Evolutionary conservation across 1,140 invertebrate genomes (phyloP), one percentile per base, ranked within the genome.

Genomic region (Hyles vespertilio): DNA sequence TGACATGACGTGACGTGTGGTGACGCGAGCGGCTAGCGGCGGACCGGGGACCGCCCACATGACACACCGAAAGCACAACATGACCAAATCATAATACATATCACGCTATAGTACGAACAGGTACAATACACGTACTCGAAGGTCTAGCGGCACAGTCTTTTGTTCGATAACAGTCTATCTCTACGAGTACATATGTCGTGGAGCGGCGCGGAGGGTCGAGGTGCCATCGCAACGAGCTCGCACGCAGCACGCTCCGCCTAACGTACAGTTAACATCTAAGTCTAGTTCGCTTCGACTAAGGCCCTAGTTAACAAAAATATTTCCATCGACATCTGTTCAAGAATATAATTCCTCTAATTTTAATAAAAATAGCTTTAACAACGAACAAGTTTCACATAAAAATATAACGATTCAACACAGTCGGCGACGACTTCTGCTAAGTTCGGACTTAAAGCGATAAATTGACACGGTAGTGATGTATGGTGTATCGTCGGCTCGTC

Each of bases 221-320:
- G 76, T 76, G 75, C 75, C 61, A 77, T 78, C 78, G 80, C 72
- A 72, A 72, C 72, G 67, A 73, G 74, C 79, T 83, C 74, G 81
- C 74, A 84, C 65, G 70, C 72, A 74, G 81, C 74, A 84, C 65
- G 70, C 72, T 74, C 67, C 65, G 62, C 74, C 78, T 83, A 79
- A 65, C 72, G 70, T 81, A 83, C 74, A 81, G 69, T 74, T 72
- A 79, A 79, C 72, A 81, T 78, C 72, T 81, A 83, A 75, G 59
- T 69, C 63, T 59, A 75, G 70, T 71, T 72, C 72, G 70, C 71
- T 74, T 70, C 63, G 64, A 69, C 77, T 81, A 79, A 73, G 74
- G 76, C 74, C 79, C 81, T 87, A 87, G 67, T 81, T 84, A 84
- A 86, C 79, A 84, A 86, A 84, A 86, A 84, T 84, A 84, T 74